These are phyloP conservation scores for Tetranychus truncatus DNA, from an alignment of 2,888 invertebrate species.

Conservation along the genomic window DNA sequence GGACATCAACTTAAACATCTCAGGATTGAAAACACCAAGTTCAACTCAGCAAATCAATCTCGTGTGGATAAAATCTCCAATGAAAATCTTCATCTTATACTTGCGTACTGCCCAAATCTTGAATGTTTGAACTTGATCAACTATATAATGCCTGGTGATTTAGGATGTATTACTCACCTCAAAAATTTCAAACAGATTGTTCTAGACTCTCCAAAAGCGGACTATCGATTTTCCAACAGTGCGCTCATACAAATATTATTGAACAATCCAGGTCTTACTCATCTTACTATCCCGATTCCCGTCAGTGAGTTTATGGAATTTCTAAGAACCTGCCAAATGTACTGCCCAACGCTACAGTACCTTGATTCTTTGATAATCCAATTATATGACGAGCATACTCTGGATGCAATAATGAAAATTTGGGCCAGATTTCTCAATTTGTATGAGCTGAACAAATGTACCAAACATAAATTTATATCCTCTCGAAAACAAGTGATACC, in stretches of 20 bases:
- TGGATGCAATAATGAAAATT: neutral
- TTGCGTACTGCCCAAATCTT: neutral
- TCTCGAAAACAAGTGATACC: neutral
- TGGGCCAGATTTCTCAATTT: neutral
- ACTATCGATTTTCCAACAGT: neutral
- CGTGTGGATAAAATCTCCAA: neutral
- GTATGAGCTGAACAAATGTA: neutral
- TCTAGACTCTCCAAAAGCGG: neutral
- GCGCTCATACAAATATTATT: neutral
- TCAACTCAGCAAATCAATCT: neutral
- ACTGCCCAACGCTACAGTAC: neutral
- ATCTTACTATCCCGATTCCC: neutral
- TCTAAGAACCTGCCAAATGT: neutral
- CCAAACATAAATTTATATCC: neutral
- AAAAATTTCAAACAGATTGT: neutral
- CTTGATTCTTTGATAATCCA: neutral
- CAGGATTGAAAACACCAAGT: neutral
- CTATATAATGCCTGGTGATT: neutral
- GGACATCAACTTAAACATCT: neutral
- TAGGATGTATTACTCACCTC: neutral
- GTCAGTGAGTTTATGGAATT: neutral
- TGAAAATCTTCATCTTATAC: neutral
- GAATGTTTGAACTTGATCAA: neutral
- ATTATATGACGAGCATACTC: neutral
- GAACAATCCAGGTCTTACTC: neutral